Conservation (phyloP, 2,888 invertebrate genomes). For the Seladonia tumulorum region DNA sequence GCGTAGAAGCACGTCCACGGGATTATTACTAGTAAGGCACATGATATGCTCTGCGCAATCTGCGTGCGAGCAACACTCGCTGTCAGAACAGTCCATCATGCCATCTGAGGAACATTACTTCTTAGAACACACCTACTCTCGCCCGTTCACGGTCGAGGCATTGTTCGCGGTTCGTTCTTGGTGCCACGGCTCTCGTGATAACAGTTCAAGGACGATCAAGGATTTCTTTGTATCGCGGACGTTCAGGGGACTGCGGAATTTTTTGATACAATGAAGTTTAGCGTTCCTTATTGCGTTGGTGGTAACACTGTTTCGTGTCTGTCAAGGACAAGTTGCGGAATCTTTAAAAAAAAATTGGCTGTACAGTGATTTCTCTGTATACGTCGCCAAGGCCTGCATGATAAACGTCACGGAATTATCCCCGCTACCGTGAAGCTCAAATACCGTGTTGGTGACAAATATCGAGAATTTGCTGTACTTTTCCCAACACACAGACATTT, state of each 20-base stretch:
- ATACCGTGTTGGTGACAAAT: no score
- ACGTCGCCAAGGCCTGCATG: no score
- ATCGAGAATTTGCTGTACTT: no score
- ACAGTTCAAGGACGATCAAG: neutral
- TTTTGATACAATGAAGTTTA: neutral
- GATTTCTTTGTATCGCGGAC: neutral
- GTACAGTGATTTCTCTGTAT: no score
- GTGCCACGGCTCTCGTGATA: neutral
- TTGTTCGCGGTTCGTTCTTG: neutral
- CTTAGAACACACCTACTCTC: conserved; percentile 22
- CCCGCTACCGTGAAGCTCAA: no score
- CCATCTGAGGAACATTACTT: conserved; percentile 90
- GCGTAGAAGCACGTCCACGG: conserved; percentile 96
- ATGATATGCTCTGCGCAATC: conserved; percentile 95
- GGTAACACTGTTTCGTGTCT: no score
- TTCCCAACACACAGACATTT: no score
- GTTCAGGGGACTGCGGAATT: neutral
- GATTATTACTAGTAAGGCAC: conserved; percentile 98
- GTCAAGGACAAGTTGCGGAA: neutral
- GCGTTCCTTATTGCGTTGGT: neutral
- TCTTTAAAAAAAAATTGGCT: neutral
- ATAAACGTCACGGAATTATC: no score
- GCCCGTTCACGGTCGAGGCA: neutral
- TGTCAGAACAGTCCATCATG: conserved; percentile 98
- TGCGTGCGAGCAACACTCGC: conserved; percentile 97